Evolutionary conservation across 2,888 invertebrate species (phyloP).

Genomic region (Neuroscelio doddi): DNA sequence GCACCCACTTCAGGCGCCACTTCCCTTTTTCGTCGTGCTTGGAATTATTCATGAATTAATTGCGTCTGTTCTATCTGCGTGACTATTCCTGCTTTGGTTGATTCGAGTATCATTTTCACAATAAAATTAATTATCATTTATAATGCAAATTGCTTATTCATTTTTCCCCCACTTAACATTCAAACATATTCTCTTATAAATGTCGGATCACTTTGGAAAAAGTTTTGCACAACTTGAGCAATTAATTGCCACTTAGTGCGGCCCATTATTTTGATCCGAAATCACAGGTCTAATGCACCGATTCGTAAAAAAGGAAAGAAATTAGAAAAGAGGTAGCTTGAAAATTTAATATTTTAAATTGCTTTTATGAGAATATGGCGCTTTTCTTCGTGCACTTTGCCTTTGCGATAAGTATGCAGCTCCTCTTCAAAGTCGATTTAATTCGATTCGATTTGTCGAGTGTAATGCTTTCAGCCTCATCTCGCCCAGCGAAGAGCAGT

Average conservation of each 20-base stretch:
- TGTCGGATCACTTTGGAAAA: not conserved
- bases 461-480: conserved; percentile 40
- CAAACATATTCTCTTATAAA: conserved; percentile 7
- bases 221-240: too few relatives aligned
- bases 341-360: conserved; percentile 29
- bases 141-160: not conserved
- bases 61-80: too few relatives aligned
- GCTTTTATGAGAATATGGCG: conserved; percentile 19
- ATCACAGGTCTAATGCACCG: too few relatives aligned
- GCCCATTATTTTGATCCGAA: too few relatives aligned
- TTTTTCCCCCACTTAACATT: conserved; percentile 9
- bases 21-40: too few relatives aligned
- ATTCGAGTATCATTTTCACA: too few relatives aligned
- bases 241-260: too few relatives aligned
- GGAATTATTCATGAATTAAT: too few relatives aligned
- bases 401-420: conserved; percentile 27
- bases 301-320: not conserved
- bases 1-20: too few relatives aligned
- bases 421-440: conserved; percentile 37
- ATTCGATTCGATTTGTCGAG: conserved; percentile 41
- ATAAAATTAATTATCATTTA: too few relatives aligned
- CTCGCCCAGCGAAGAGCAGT: conserved; percentile 33
- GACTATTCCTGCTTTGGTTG: too few relatives aligned
- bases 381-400: conserved; percentile 37
- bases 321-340: not conserved